Conservation (phyloP, 2,797 vertebrate species). For the Carapus acus region DNA sequence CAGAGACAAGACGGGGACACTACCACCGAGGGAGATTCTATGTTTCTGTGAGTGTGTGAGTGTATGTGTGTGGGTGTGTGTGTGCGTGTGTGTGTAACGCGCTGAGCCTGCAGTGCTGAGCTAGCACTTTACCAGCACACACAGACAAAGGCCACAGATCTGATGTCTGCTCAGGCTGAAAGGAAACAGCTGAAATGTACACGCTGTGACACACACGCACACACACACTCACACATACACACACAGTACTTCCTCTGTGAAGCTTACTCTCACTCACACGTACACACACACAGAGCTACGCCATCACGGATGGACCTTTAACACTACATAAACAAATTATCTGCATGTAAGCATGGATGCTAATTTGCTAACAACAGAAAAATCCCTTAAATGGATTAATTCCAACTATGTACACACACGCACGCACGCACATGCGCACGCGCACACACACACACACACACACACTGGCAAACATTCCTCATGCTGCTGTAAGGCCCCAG, state of each 20-base stretch:
- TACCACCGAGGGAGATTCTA: conserved; percentile 37
- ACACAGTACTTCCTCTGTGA: conserved; percentile 28
- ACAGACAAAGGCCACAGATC: conserved; percentile 66
- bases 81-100: conserved; percentile 32
- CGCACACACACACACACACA: no score
- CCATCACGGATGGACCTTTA: no score
- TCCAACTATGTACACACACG: no score
- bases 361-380: no score
- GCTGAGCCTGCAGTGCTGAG: conserved; percentile 62
- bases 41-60: no score
- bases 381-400: no score
- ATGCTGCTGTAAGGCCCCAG: no score
- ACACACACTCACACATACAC: conserved; percentile 19
- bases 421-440: no score
- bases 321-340: no score
- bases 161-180: conserved; percentile 61
- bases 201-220: conserved; percentile 12
- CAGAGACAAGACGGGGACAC: conserved; percentile 24
- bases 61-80: neutral
- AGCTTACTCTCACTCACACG: neutral
- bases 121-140: conserved; percentile 59
- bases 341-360: no score
- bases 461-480: no score
- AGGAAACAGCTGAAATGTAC: conserved; percentile 51
- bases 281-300: neutral